Percentiles rank a stretch among this genome's conserved stretches.
Conservation (phyloP, 2,113 vertebrate genomes). For the Coturnix japonica region DNA sequence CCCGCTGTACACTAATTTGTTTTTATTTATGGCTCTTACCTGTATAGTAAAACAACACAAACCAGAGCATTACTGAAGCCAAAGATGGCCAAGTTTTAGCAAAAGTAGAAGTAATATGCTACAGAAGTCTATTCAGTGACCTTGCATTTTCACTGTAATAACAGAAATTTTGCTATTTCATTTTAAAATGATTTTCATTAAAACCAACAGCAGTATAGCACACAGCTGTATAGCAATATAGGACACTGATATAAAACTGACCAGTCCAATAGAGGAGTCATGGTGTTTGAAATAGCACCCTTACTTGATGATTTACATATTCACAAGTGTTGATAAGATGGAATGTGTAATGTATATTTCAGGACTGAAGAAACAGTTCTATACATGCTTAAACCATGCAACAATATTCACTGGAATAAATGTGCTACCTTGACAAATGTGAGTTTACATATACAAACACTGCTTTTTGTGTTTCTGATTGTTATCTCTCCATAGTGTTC, state of each 20-base stretch:
- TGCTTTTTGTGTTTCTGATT: slow-evolving; percentile 93
- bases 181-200: background rate
- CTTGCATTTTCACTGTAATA: background rate
- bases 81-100: background rate
- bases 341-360: background rate
- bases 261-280: background rate
- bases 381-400: background rate
- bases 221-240: background rate
- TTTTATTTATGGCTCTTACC: background rate
- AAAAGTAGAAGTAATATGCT: background rate
- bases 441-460: slow-evolving; percentile 95
- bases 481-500: slow-evolving; percentile 98
- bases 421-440: slow-evolving; percentile 93
- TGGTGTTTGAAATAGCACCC: background rate
- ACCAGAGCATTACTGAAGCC: background rate
- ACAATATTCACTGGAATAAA: background rate
- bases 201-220: background rate
- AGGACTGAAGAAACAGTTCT: background rate
- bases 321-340: background rate
- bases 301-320: background rate
- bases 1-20: background rate
- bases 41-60: background rate
- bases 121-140: background rate
- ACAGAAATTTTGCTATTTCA: background rate
- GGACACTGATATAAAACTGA: background rate